phyloP scores from a whole-genome alignment of 1,140 invertebrate species.

The Fragariocoptes setiger region DNA sequence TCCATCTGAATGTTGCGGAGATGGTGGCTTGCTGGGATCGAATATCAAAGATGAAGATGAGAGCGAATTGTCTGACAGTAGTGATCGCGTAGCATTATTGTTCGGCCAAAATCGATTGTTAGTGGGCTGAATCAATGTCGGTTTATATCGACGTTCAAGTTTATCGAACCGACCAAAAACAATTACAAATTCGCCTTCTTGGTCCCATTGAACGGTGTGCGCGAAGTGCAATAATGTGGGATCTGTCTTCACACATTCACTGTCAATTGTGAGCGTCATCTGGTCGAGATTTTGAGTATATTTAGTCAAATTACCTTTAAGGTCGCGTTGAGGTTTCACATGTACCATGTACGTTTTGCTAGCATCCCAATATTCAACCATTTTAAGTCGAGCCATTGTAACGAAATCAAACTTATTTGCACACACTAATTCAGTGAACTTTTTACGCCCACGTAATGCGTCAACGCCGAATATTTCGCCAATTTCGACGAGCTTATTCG shows the following conservation, averaged over 20 bases:
- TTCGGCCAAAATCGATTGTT: no score
- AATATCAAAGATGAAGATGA: no score
- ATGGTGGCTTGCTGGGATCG: no score
- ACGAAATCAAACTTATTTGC: constrained; percentile 5
- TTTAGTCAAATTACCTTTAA: background rate
- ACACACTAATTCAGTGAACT: constrained; percentile 4
- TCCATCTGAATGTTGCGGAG: no score
- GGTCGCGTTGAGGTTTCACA: background rate
- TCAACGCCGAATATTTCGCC: constrained; percentile 2
- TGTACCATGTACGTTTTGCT: background rate
- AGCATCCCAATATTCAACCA: background rate
- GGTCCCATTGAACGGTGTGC: background rate
- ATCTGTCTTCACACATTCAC: background rate
- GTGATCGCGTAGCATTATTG: no score
- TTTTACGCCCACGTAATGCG: background rate
- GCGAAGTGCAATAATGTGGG: background rate
- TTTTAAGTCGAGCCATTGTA: background rate
- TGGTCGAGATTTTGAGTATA: background rate
- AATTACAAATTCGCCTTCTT: background rate
- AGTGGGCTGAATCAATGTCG: no score
- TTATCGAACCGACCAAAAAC: background rate
- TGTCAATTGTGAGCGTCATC: background rate
- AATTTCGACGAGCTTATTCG: constrained; percentile 2
- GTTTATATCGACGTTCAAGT: background rate
- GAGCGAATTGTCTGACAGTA: no score